A percentile compares a stretch with the other conserved stretches of the same genome.
Conservation (phyloP, 1,140 invertebrate species). For the Capitella teleta region DNA sequence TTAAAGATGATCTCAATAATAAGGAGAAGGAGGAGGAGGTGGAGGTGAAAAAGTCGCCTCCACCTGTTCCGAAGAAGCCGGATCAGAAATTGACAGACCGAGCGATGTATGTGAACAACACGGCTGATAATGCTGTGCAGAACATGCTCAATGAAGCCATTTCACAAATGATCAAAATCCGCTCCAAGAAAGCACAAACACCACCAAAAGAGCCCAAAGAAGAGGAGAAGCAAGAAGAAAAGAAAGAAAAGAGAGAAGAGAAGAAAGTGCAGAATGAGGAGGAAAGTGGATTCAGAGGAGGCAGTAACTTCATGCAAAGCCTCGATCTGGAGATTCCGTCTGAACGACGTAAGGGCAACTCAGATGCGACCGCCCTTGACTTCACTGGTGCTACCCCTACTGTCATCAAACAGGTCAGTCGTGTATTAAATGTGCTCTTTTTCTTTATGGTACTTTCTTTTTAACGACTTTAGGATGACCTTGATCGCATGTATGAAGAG, state of each 20-base stretch:
- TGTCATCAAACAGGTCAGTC: too few species aligned
- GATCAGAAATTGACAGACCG: neutral
- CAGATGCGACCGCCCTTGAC: too few species aligned
- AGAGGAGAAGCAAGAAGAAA: neutral
- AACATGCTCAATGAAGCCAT: slow-evolving; percentile 30
- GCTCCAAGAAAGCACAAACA: slow-evolving; percentile 14
- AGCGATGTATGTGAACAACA: neutral
- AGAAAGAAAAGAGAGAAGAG: neutral
- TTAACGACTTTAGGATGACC: slow-evolving; percentile 8
- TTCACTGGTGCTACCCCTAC: too few species aligned
- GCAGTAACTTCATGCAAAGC: too few species aligned
- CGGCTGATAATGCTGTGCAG: neutral
- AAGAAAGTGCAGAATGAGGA: slow-evolving; percentile 27
- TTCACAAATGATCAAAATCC: slow-evolving; percentile 25
- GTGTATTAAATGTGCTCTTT: too few species aligned
- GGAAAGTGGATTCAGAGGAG: slow-evolving; percentile 37
- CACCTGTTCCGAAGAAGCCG: neutral
- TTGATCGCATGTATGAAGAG: slow-evolving; percentile 3
- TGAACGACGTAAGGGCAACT: too few species aligned
- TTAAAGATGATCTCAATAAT: neutral
- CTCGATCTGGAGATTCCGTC: too few species aligned
- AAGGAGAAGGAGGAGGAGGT: slow-evolving; percentile 4
- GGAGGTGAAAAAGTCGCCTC: neutral
- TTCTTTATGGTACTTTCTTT: too few species aligned
- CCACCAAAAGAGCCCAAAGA: slow-evolving; percentile 1